Evolutionary conservation across 2,888 invertebrate species (phyloP).

Genomic region (Tetranychus truncatus): DNA sequence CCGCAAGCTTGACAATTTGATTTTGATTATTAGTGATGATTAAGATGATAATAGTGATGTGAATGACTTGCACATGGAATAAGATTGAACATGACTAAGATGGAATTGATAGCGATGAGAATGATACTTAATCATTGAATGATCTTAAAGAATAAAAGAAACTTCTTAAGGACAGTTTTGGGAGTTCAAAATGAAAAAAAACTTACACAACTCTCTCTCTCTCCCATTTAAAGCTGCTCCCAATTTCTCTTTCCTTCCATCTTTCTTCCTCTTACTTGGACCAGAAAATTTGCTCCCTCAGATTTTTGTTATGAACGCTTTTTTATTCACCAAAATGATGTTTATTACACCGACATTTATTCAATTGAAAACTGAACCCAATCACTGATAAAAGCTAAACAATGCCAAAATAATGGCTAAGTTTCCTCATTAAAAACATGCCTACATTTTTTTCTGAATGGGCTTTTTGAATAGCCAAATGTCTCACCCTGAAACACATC

Average conservation of each 20-base stretch:
- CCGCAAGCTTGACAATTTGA: not conserved
- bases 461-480: too few relatives aligned
- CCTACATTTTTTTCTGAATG: too few relatives aligned
- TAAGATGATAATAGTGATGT: not conserved
- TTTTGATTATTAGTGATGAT: not conserved
- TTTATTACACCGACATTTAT: too few relatives aligned
- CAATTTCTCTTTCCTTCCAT: not conserved
- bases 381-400: too few relatives aligned
- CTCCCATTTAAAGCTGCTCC: not conserved
- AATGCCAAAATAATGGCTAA: too few relatives aligned
- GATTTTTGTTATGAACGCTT: too few relatives aligned
- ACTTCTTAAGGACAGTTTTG: not conserved
- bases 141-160: not conserved
- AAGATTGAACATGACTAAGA: not conserved
- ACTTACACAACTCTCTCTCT: not conserved
- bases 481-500: too few relatives aligned
- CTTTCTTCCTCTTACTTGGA: not conserved
- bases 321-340: too few relatives aligned
- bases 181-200: not conserved
- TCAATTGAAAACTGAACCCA: too few relatives aligned
- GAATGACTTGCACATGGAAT: not conserved
- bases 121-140: not conserved
- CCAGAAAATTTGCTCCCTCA: not conserved
- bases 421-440: too few relatives aligned
- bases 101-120: not conserved